phyloP scores from a whole-genome alignment of 2,888 invertebrate genomes.

The Macrosoma leucophasiata region DNA sequence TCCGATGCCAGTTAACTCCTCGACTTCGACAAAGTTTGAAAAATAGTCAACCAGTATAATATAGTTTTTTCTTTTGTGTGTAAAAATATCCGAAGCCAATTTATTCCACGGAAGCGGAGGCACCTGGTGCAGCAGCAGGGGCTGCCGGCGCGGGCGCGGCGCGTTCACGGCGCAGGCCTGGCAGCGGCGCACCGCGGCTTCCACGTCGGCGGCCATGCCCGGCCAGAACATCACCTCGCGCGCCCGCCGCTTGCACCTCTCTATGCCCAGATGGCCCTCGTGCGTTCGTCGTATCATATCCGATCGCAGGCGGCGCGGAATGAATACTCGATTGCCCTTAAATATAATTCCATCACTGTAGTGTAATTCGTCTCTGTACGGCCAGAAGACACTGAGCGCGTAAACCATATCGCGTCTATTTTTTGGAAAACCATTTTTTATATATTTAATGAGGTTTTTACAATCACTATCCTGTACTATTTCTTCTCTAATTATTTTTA shows the following conservation, averaged over 20 bases:
- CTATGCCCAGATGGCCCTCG: slow-evolving; percentile 31
- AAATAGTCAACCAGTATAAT: slow-evolving; percentile 1
- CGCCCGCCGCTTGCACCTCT: slow-evolving; percentile 29
- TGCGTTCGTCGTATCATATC: slow-evolving; percentile 28
- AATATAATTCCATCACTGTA: slow-evolving; percentile 26
- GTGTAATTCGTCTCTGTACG: slow-evolving; percentile 16
- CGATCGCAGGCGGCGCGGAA: slow-evolving; percentile 21
- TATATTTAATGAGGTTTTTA: slow-evolving; percentile 16
- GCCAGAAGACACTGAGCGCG: slow-evolving; percentile 10
- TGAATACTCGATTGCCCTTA: slow-evolving; percentile 24
- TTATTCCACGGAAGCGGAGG: slow-evolving; percentile 21
- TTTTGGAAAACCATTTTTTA: slow-evolving; percentile 27
- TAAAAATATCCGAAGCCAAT: slow-evolving; percentile 24
- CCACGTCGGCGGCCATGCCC: slow-evolving; percentile 27
- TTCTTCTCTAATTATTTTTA: slow-evolving; percentile 15
- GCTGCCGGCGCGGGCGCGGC: slow-evolving; percentile 12
- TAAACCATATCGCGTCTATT: slow-evolving; percentile 18
- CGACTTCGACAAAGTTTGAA: slow-evolving; percentile 23
- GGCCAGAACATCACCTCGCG: slow-evolving; percentile 32
- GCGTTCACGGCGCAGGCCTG: slow-evolving; percentile 18
- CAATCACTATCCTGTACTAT: slow-evolving; percentile 15
- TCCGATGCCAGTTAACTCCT: slow-evolving; percentile 3
- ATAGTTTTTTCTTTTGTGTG: too few species aligned
- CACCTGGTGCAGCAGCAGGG: slow-evolving; percentile 1
- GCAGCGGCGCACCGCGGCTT: slow-evolving; percentile 23